A percentile compares a stretch with the other conserved stretches of the same genome.
These are phyloP conservation scores for Erebia palarica DNA, from an alignment of 2,888 invertebrate genomes.

Conservation along the genomic window DNA sequence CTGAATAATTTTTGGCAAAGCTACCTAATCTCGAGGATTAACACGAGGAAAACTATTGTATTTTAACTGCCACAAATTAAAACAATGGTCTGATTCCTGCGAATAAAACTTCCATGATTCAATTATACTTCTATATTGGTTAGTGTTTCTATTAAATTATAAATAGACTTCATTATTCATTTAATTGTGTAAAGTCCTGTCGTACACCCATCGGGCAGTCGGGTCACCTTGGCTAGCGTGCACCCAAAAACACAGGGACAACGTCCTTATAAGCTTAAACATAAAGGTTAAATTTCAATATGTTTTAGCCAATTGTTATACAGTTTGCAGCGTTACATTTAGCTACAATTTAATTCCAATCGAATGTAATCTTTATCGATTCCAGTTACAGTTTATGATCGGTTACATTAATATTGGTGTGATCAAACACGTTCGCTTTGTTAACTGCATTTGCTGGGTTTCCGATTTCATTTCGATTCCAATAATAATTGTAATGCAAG, in stretches of 20 bases:
- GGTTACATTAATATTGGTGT: not conserved
- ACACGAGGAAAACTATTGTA: no score
- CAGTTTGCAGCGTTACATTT: conserved; percentile 2
- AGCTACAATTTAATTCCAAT: not conserved
- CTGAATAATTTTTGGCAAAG: no score
- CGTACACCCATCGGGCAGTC: conserved; percentile 24
- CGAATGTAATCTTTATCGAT: conserved; percentile 1
- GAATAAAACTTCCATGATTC: not conserved
- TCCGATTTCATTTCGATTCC: conserved; percentile 31
- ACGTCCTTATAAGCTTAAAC: not conserved
- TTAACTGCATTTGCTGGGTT: conserved; percentile 14
- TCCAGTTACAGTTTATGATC: not conserved
- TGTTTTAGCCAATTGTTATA: not conserved
- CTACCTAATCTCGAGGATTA: no score
- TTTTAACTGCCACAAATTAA: no score
- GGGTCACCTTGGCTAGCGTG: conserved; percentile 31
- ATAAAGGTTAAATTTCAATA: not conserved
- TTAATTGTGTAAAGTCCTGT: conserved; percentile 19
- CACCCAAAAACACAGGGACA: not conserved
- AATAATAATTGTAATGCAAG: conserved; percentile 32
- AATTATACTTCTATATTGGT: not conserved
- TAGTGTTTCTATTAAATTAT: conserved; percentile 15
- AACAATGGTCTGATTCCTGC: no score
- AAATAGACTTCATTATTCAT: conserved; percentile 29
- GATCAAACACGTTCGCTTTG: not conserved